Conservation (phyloP, 2,888 invertebrate species). For the Tineola bisselliella region DNA sequence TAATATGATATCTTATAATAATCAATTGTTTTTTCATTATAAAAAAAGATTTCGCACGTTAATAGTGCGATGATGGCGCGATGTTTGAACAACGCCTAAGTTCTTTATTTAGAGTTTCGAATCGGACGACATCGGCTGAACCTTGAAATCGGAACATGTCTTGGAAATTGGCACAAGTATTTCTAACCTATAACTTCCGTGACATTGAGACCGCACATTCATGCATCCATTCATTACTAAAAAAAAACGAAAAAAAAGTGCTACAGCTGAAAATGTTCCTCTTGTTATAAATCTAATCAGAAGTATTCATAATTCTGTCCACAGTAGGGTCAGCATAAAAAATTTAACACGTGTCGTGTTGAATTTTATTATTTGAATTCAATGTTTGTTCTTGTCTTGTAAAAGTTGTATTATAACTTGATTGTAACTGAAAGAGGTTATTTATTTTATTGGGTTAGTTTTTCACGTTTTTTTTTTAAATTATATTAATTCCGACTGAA, state of each 20-base stretch:
- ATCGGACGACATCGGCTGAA: neutral
- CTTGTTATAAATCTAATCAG: constrained; percentile 12
- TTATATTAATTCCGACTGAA: too few relatives aligned
- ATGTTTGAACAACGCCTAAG: neutral
- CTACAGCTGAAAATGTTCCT: constrained; percentile 5
- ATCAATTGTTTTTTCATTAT: too few relatives aligned
- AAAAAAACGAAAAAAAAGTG: constrained; percentile 2
- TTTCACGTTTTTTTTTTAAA: too few relatives aligned
- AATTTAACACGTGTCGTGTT: neutral
- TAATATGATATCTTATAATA: too few relatives aligned
- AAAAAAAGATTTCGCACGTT: too few relatives aligned
- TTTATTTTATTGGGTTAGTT: too few relatives aligned
- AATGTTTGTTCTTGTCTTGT: neutral
- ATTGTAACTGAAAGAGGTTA: too few relatives aligned
- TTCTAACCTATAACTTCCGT: neutral
- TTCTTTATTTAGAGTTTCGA: neutral
- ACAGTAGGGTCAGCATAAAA: constrained; percentile 7
- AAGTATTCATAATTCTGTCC: constrained; percentile 9
- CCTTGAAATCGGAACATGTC: neutral
- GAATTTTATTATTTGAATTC: neutral
- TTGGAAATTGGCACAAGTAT: constrained; percentile 4
- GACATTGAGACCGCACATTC: constrained; percentile 4
- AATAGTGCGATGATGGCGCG: neutral
- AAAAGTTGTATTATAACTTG: too few relatives aligned
- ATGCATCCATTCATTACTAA: constrained; percentile 5